Conservation (phyloP, 2,888 invertebrate species). For the Herminia tarsipennalis region DNA sequence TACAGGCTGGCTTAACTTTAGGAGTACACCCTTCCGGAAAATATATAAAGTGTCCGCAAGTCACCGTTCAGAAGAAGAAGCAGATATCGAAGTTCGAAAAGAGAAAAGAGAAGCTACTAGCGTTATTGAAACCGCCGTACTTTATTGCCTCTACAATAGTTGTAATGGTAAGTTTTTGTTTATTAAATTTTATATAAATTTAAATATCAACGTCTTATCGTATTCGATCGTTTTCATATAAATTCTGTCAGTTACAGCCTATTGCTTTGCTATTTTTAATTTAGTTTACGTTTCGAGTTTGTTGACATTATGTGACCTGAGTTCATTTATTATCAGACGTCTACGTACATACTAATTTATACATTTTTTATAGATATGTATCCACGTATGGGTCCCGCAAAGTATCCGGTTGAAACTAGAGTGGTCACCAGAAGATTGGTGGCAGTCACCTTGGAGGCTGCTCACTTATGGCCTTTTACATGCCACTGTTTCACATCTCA, state of each 20-base stretch:
- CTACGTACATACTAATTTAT: no score
- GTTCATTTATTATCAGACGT: no score
- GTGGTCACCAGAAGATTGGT: slow-evolving; percentile 77
- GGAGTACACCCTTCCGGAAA: slow-evolving; percentile 51
- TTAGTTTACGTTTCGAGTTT: not conserved
- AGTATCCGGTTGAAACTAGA: slow-evolving; percentile 56
- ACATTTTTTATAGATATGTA: slow-evolving; percentile 56
- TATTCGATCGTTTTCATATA: no score
- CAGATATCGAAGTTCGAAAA: slow-evolving; percentile 66
- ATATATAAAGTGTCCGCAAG: slow-evolving; percentile 47
- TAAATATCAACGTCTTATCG: no score
- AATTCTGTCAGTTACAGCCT: no score
- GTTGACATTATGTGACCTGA: not conserved
- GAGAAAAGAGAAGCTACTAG: slow-evolving; percentile 64
- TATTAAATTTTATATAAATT: not conserved
- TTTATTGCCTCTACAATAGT: slow-evolving; percentile 73
- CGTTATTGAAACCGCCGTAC: slow-evolving; percentile 70
- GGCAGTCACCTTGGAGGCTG: slow-evolving; percentile 91
- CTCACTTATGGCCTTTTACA: slow-evolving; percentile 93
- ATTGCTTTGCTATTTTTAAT: no score
- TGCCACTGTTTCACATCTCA: slow-evolving; percentile 90
- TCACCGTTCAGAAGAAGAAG: slow-evolving; percentile 38
- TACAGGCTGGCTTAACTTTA: slow-evolving; percentile 68
- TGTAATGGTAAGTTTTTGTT: slow-evolving; percentile 65
- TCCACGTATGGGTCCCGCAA: slow-evolving; percentile 57